These are phyloP conservation scores for Lithophane leautieri DNA, from an alignment of 2,888 invertebrate genomes.

Conservation along the genomic window DNA sequence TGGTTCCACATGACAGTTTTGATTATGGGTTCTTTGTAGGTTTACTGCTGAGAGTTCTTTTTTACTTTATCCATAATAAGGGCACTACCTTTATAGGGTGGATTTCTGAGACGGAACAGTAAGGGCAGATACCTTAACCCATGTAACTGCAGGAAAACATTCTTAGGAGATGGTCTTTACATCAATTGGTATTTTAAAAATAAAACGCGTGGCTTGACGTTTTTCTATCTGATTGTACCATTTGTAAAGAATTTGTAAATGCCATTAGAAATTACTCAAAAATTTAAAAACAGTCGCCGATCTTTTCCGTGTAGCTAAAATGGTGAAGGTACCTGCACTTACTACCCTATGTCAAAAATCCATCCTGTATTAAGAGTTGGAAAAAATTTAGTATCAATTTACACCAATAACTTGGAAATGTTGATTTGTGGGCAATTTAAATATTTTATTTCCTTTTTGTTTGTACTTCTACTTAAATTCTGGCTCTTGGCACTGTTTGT, in stretches of 20 bases:
- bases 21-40: conserved; percentile 19
- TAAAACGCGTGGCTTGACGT: not conserved
- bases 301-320: not conserved
- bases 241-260: not conserved
- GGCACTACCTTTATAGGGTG: not conserved
- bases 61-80: conserved; percentile 1
- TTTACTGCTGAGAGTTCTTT: conserved; percentile 20
- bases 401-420: not conserved
- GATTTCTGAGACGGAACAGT: not conserved
- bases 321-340: not conserved
- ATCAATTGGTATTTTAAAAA: not conserved
- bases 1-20: conserved; percentile 48
- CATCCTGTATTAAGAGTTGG: not conserved
- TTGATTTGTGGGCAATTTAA: conserved; percentile 12
- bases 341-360: conserved; percentile 1
- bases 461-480: conserved; percentile 3
- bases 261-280: not conserved
- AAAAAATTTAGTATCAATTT: conserved; percentile 9
- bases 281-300: not conserved
- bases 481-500: conserved; percentile 21
- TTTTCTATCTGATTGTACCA: not conserved
- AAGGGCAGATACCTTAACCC: not conserved
- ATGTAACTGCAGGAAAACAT: not conserved
- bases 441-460: conserved; percentile 2
- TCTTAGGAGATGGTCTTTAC: not conserved